Evolutionary conservation across 1,140 invertebrate genomes (phyloP).

Genomic region (Sipha flava): DNA sequence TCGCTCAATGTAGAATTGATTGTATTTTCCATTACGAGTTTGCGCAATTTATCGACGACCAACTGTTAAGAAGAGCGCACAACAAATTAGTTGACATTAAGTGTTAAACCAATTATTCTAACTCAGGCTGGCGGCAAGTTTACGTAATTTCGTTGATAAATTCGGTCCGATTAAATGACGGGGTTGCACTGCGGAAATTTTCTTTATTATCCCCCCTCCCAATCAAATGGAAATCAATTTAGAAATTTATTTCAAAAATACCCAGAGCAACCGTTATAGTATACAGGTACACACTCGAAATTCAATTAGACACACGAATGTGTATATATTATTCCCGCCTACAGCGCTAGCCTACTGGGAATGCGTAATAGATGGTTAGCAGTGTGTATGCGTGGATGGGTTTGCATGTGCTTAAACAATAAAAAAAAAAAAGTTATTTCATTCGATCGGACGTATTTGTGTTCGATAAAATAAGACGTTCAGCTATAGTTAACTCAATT

Average conservation of each 20-base stretch:
- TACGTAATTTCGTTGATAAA: neutral
- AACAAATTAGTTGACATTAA: constrained; percentile 22
- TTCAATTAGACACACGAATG: too few species aligned
- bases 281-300: too few species aligned
- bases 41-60: neutral
- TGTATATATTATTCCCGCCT: too few species aligned
- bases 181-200: too few species aligned
- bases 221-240: neutral
- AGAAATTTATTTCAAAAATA: neutral
- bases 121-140: neutral
- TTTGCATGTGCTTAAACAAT: too few species aligned
- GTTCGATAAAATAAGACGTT: too few species aligned
- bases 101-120: constrained; percentile 14
- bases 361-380: too few species aligned
- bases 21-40: constrained; percentile 1
- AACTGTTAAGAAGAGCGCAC: neutral
- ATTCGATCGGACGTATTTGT: too few species aligned
- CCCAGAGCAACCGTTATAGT: neutral
- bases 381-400: too few species aligned
- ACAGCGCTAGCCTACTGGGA: too few species aligned
- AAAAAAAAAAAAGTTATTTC: too few species aligned
- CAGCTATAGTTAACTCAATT: too few species aligned
- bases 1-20: neutral
- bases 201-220: neutral
- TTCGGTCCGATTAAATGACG: neutral